phyloP scores from a whole-genome alignment of 2,888 invertebrate genomes.

The Catocala fraxini region DNA sequence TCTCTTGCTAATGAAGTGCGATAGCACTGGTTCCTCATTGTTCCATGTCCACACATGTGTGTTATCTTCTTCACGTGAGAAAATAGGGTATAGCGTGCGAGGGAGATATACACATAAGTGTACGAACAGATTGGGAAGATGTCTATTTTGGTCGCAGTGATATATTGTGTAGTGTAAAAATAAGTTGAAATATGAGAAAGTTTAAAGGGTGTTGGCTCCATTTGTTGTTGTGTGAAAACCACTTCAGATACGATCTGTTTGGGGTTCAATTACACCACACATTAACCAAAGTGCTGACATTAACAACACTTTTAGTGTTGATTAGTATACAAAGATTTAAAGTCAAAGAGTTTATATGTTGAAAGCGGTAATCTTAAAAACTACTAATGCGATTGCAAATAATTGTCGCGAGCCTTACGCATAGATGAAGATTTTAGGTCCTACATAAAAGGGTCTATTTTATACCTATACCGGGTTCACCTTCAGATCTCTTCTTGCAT shows the following conservation, averaged over 20 bases:
- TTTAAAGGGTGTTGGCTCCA: constrained; percentile 34
- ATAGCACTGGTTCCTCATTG: too few relatives aligned
- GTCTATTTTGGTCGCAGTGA: constrained; percentile 51
- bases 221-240: constrained; percentile 46
- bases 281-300: not conserved
- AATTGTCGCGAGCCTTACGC: too few relatives aligned
- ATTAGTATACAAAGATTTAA: too few relatives aligned
- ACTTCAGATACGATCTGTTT: constrained; percentile 44
- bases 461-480: too few relatives aligned
- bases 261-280: constrained; percentile 30
- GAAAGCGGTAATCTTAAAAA: too few relatives aligned
- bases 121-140: constrained; percentile 51
- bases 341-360: too few relatives aligned
- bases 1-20: too few relatives aligned
- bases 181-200: constrained; percentile 52
- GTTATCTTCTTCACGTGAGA: constrained; percentile 71
- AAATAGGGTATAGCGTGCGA: constrained; percentile 63
- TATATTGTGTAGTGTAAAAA: constrained; percentile 46
- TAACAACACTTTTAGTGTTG: too few relatives aligned
- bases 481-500: too few relatives aligned
- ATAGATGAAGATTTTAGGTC: too few relatives aligned
- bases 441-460: too few relatives aligned
- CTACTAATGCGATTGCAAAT: too few relatives aligned
- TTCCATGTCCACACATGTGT: constrained; percentile 67
- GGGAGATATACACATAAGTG: constrained; percentile 52